Conservation (phyloP, 2,113 vertebrate species). For the Brevimyrus niger region DNA sequence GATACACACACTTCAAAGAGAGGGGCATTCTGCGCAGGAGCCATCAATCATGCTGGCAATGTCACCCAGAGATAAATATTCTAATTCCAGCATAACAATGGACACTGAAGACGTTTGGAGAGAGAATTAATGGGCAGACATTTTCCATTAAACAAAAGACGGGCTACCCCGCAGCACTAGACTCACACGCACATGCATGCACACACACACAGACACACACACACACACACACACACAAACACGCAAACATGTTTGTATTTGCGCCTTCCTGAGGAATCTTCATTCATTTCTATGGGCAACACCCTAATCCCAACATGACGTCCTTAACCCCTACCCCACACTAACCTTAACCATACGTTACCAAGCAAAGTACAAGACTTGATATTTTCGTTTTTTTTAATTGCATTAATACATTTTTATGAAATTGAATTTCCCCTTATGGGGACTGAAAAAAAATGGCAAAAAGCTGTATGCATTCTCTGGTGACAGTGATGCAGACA, state of each 20-base stretch:
- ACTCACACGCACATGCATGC: not conserved
- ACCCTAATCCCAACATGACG: not conserved
- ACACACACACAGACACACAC: not conserved
- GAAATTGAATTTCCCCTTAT: not conserved
- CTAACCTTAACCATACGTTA: not conserved
- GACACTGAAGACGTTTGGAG: constrained; percentile 53
- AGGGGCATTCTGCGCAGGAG: constrained; percentile 40
- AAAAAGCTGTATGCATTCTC: not conserved
- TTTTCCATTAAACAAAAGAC: constrained; percentile 56
- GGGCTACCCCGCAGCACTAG: constrained; percentile 17
- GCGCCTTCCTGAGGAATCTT: not conserved
- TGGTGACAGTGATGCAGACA: not conserved
- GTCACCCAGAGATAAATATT: constrained; percentile 61
- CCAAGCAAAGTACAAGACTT: not conserved
- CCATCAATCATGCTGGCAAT: constrained; percentile 46
- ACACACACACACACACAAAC: too few relatives aligned
- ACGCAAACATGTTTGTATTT: not conserved
- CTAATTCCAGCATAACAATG: constrained; percentile 55
- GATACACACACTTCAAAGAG: constrained; percentile 62
- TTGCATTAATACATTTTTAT: not conserved
- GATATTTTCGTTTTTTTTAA: not conserved
- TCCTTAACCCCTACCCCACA: not conserved
- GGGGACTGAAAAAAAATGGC: not conserved
- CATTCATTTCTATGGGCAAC: not conserved
- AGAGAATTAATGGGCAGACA: constrained; percentile 51